Evolutionary conservation across 2,797 vertebrate genomes (phyloP), one percentile per base, ranked within the genome.

Genomic region (Parambassis ranga): DNA sequence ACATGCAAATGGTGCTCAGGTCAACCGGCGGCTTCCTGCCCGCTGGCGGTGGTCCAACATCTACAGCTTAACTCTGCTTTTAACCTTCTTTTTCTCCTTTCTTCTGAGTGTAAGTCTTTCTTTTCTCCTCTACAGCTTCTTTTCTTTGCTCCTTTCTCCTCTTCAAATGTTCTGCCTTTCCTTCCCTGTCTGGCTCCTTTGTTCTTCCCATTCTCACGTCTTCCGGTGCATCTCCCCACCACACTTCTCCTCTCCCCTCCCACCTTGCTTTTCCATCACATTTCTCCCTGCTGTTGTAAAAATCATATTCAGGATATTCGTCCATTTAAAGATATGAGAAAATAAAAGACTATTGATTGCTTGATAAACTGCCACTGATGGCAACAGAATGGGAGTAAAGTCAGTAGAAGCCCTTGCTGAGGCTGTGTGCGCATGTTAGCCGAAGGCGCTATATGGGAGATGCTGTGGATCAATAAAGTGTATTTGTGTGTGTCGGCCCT

Each of bases 1-100:
- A 95, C 93, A 96, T 96, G 95, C 94, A 96, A 95, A 96, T 95
- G 89, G 86, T 60, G 84, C 85, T 72, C 84, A 80, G 92, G 91
- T 90, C 91, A 91, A 82, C 84, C 73, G 71, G 60, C 87, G 75
- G 85, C 87, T 90, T 87, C 85, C 81, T 79, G 77, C 41, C 80
- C 15, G 42, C 63, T 90, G 89, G 80, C 67, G 48, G 74, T 64
- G 71, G 71, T 83, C 89, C 83, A 86, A 63, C 51, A 65, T 48
- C 57, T 65, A 48, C 72, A 72, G 26, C 65, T 58, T 57, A 13
- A 62, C 60, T 57, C 56, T 50, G 14, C 18, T 36, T 44, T 65
- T 71, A 33, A 41, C 55, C 28, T 22, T 27, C 11, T 38, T 16
- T 44, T 16, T 11, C 41, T 64, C 26, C 8, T 13, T 18, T 31